These are phyloP conservation scores for Drosophila melanosoma DNA, from an alignment of 2,888 invertebrate species.

Conservation along the genomic window DNA sequence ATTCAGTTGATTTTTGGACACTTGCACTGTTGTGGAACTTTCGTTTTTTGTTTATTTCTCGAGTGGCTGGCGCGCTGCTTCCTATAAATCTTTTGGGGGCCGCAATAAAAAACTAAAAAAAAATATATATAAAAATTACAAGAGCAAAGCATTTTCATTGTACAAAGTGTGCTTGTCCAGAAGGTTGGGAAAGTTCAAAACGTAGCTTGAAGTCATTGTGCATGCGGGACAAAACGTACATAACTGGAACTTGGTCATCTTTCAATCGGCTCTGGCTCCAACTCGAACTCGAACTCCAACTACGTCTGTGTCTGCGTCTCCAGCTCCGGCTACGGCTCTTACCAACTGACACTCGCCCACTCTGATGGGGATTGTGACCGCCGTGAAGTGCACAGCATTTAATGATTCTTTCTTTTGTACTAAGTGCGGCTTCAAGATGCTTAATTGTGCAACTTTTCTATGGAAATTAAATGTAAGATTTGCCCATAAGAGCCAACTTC, in stretches of 20 bases:
- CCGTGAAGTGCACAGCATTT: constrained; percentile 56
- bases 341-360: constrained; percentile 66
- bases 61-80: constrained; percentile 60
- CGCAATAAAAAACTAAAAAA: constrained; percentile 42
- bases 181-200: constrained; percentile 72
- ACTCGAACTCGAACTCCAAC: constrained; percentile 5
- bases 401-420: constrained; percentile 67
- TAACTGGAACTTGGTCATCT: constrained; percentile 57
- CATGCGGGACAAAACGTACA: constrained; percentile 59
- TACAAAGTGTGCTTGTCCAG: constrained; percentile 34
- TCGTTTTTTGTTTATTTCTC: constrained; percentile 70
- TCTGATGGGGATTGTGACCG: constrained; percentile 35
- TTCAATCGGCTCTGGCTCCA: background rate
- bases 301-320: background rate
- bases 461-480: constrained; percentile 69
- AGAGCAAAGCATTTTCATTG: constrained; percentile 70
- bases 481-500: constrained; percentile 27
- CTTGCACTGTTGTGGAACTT: constrained; percentile 66
- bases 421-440: constrained; percentile 53
- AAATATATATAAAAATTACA: constrained; percentile 39
- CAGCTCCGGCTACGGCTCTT: constrained; percentile 16
- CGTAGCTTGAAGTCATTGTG: constrained; percentile 57
- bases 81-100: constrained; percentile 75
- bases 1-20: constrained; percentile 43
- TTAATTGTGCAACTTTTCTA: constrained; percentile 80